Conservation (phyloP, 2,113 vertebrate genomes). For the Onychorhynchus coronatus region DNA sequence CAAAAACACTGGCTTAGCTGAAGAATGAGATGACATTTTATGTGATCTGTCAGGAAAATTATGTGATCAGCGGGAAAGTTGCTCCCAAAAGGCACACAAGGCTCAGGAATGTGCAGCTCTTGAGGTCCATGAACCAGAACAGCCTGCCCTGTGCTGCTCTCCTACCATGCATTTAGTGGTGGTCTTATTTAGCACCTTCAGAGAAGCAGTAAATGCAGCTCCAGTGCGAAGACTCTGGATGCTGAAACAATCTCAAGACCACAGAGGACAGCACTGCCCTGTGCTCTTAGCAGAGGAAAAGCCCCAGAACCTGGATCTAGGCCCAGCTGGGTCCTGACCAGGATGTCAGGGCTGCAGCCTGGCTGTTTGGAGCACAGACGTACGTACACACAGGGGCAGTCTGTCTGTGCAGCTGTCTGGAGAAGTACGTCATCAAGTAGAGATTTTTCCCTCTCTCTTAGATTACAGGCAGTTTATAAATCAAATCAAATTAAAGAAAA, state of each 20-base stretch:
- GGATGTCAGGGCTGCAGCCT: not conserved
- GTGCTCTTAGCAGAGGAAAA: not conserved
- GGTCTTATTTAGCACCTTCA: not conserved
- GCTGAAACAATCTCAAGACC: not conserved
- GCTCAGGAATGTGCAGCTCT: not conserved
- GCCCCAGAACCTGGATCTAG: not conserved
- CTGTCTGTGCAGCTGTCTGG: not conserved
- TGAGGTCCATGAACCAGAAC: not conserved
- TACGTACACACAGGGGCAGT: not conserved
- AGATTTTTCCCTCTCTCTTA: not conserved
- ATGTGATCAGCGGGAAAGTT: not conserved
- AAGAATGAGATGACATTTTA: not conserved
- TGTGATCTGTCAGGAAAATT: not conserved
- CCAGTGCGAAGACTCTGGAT: not conserved
- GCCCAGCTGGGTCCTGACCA: not conserved
- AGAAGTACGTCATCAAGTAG: rapidly evolving
- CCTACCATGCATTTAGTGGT: not conserved
- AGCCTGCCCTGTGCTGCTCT: not conserved
- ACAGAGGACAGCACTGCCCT: not conserved
- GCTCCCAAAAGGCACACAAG: not conserved
- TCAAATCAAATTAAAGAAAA: not conserved
- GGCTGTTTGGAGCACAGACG: rapidly evolving
- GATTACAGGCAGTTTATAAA: not conserved
- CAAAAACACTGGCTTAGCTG: not conserved
- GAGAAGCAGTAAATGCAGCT: not conserved